A percentile compares a stretch with the other conserved stretches of the same genome.
phyloP scores from a whole-genome alignment of 2,888 invertebrate genomes.

The Lochmaea crataegi region DNA sequence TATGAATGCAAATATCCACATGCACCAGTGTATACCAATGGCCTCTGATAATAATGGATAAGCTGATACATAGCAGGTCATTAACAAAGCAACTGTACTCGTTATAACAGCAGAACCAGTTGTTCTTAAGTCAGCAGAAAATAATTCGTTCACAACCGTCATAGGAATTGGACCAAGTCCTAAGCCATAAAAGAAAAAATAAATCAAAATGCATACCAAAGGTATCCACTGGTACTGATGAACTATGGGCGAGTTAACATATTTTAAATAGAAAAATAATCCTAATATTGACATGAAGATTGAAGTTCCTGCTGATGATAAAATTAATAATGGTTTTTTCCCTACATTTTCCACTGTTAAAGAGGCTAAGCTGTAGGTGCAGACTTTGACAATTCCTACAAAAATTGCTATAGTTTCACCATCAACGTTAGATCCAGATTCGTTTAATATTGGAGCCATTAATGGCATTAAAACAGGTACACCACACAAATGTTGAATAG shows the following conservation, averaged over 20 bases:
- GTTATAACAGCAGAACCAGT: conserved; percentile 17
- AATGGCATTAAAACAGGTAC: conserved; percentile 20
- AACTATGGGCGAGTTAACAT: background rate
- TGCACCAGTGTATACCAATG: conserved; percentile 28
- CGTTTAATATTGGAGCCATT: conserved; percentile 29
- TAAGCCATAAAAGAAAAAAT: conserved; percentile 20
- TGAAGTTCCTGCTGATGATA: background rate
- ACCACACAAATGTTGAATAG: conserved; percentile 25
- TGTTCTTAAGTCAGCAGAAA: conserved; percentile 26
- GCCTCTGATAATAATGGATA: conserved; percentile 25
- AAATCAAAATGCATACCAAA: background rate
- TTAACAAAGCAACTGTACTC: background rate
- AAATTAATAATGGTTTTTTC: conserved; percentile 2
- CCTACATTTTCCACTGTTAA: conserved; percentile 2
- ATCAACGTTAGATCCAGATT: conserved; percentile 14
- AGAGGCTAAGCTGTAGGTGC: background rate
- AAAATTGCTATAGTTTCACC: conserved; percentile 28
- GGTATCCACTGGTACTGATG: background rate
- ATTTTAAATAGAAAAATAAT: conserved; percentile 13
- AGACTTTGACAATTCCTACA: conserved; percentile 10
- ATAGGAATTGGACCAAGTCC: conserved; percentile 33
- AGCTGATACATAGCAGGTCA: background rate
- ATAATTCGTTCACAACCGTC: conserved; percentile 24
- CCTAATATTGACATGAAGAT: background rate
- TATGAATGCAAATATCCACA: conserved; percentile 30